Evolutionary conservation across 2,113 vertebrate species (phyloP).

Genomic region (Panthera leo): DNA sequence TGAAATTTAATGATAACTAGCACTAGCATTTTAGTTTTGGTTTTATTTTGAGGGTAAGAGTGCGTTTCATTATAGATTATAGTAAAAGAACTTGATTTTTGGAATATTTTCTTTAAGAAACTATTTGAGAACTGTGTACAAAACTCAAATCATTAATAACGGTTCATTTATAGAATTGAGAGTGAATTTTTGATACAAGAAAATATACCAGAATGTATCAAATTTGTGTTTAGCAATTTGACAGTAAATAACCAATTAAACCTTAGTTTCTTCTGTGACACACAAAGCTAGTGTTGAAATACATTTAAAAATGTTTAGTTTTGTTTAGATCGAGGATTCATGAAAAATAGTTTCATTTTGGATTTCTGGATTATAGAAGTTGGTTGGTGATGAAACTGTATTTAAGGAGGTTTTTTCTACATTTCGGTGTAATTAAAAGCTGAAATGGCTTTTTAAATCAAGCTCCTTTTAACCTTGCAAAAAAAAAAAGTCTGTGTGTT

Average conservation of each 20-base stretch:
- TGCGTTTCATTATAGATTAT: not conserved
- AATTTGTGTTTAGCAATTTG: not conserved
- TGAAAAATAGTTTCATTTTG: not conserved
- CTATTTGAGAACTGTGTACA: not conserved
- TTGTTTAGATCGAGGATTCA: not conserved
- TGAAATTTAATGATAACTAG: conserved; percentile 22
- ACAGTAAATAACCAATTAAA: not conserved
- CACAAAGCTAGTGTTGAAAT: not conserved
- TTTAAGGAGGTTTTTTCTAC: not conserved
- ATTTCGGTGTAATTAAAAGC: conserved; percentile 29
- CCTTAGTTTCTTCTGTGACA: not conserved
- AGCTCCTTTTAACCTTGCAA: conserved; percentile 6
- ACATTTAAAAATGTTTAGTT: conserved; percentile 36
- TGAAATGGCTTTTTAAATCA: conserved; percentile 5
- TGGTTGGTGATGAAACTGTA: not conserved
- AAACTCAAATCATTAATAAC: not conserved
- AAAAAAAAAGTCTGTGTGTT: not conserved
- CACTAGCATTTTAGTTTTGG: not conserved
- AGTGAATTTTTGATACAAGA: conserved; percentile 3
- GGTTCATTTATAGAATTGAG: not conserved
- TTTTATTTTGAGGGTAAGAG: not conserved
- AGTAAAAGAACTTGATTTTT: not conserved
- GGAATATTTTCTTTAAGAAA: not conserved
- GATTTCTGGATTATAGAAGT: conserved; percentile 14
- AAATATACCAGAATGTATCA: not conserved